Conservation (phyloP, 2,888 invertebrate genomes). For the Drosophila atripex region DNA sequence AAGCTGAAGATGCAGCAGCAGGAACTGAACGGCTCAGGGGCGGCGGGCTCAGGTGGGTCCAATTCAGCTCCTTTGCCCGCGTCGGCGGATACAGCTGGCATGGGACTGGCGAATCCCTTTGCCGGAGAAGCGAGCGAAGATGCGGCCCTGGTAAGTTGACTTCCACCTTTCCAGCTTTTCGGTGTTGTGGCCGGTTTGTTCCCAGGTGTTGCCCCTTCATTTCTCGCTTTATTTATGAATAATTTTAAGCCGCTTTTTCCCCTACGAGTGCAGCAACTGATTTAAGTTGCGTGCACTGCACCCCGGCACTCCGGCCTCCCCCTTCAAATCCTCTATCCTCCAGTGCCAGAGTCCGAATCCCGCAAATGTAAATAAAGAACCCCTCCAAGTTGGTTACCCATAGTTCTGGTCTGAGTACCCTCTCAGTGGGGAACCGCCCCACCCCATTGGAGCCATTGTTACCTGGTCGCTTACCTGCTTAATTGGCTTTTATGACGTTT, state of each 20-base stretch:
- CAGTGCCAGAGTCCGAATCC: conserved; percentile 15
- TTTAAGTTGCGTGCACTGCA: conserved; percentile 61
- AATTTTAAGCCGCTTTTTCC: conserved; percentile 66
- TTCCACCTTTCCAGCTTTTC: conserved; percentile 22
- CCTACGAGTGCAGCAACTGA: conserved; percentile 43
- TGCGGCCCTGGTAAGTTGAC: conserved; percentile 76
- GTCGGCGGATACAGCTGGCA: conserved; percentile 15
- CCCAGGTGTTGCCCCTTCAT: conserved; percentile 23
- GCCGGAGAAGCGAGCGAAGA: conserved; percentile 55
- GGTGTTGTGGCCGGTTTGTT: conserved; percentile 33
- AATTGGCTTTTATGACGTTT: conserved; percentile 80
- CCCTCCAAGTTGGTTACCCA: conserved; percentile 60
- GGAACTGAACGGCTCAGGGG: conserved; percentile 35
- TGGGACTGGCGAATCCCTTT: conserved; percentile 55
- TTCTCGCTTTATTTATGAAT: conserved; percentile 44
- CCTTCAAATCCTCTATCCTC: conserved; percentile 15
- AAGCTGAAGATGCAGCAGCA: conserved; percentile 76
- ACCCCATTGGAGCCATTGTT: conserved; percentile 41
- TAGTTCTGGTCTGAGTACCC: conserved; percentile 57
- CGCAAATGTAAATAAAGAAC: conserved; percentile 67
- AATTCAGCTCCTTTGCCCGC: conserved; percentile 22
- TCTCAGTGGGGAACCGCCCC: conserved; percentile 28
- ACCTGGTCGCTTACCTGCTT: conserved; percentile 70
- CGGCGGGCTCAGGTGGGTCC: conserved; percentile 45
- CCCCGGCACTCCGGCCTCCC: conserved; percentile 37